Conservation (phyloP, 2,888 invertebrate genomes). For the Meta bourneti region DNA sequence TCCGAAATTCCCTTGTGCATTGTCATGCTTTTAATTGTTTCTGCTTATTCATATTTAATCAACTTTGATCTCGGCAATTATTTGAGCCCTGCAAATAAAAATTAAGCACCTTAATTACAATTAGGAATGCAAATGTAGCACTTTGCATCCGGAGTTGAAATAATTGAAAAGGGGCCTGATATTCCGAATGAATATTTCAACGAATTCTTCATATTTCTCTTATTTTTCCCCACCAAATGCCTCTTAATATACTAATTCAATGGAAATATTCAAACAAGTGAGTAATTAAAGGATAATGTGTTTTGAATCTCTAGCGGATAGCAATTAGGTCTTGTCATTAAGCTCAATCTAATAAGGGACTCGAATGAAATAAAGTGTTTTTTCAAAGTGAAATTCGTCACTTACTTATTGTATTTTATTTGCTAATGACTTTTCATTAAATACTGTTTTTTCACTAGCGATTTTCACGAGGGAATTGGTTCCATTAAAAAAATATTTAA, state of each 20-base stretch:
- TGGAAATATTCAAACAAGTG: not conserved
- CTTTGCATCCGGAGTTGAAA: slow-evolving; percentile 7
- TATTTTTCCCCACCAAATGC: not conserved
- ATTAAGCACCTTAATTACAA: slow-evolving; percentile 23
- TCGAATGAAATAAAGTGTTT: slow-evolving; percentile 40
- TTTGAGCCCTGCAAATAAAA: slow-evolving; percentile 17
- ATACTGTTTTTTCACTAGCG: slow-evolving; percentile 8
- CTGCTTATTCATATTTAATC: slow-evolving; percentile 40
- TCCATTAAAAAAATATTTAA: slow-evolving; percentile 20
- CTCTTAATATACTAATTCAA: slow-evolving; percentile 12
- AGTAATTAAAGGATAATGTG: slow-evolving; percentile 1
- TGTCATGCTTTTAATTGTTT: slow-evolving; percentile 24
- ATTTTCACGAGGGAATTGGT: slow-evolving; percentile 5
- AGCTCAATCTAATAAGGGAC: slow-evolving; percentile 20
- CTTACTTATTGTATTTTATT: slow-evolving; percentile 12
- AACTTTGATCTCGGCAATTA: slow-evolving; percentile 24
- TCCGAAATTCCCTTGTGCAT: not conserved
- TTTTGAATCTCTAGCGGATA: not conserved
- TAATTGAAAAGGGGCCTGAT: slow-evolving; percentile 34
- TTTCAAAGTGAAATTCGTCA: slow-evolving; percentile 3
- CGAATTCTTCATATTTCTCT: slow-evolving; percentile 18
- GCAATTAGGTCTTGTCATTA: slow-evolving; percentile 52
- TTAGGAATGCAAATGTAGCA: slow-evolving; percentile 41
- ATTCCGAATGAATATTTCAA: slow-evolving; percentile 46
- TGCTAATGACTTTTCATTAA: slow-evolving; percentile 59